Base-by-base conservation (phyloP, 2,888 invertebrate species). In the Eremobia ochroleuca region DNA sequence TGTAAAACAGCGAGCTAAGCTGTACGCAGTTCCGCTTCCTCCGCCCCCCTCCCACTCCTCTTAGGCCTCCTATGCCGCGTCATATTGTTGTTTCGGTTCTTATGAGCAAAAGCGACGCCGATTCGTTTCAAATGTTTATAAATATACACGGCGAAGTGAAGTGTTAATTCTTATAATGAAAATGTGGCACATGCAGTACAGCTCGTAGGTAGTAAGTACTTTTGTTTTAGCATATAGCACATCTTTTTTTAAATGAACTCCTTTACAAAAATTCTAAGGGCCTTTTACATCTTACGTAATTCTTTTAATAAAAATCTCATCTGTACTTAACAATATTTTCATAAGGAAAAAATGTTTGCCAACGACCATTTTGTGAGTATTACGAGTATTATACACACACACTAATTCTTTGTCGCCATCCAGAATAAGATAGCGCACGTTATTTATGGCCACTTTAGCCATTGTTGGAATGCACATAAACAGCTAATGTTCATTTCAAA, bases 1-100 rank as follows among this genome's bases (percentile, higher is more conserved):
- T 90, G 91, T 90, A 88, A 83, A 87, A 89, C 88, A 85, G 76
- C 86, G 73, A 85, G 85, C 85, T 88, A 83, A 89, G 82, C 82
- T 85, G 73, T 81, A 87, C 85, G 83, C 85, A 86, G 76, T 82
- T 84, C 81, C 85, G 79, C 79, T 76, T 55, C 66, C 62, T n/a
- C 62, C 59, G 1, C 37, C 69, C 76, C 11, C n/a, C 52, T 15
- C 59, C 43, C 52, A 34, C 69, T 52, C 62, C 73, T 64, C 55
- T 62, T 65, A 74, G 67, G 55, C 67, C 72, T 82, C 64, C 68
- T 73, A 70, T 82, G 66, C 75, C 66, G 64, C 68, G 61, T 78
- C 70, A 55, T 70, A 82, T 78, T 86, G 61, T 79, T 80, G 72
- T 79, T 87, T 76, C 18, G 4, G 18, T 74, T 70, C 68, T 37